Evolutionary conservation across 2,113 vertebrate species (phyloP).

Genomic region (Talpa occidentalis): DNA sequence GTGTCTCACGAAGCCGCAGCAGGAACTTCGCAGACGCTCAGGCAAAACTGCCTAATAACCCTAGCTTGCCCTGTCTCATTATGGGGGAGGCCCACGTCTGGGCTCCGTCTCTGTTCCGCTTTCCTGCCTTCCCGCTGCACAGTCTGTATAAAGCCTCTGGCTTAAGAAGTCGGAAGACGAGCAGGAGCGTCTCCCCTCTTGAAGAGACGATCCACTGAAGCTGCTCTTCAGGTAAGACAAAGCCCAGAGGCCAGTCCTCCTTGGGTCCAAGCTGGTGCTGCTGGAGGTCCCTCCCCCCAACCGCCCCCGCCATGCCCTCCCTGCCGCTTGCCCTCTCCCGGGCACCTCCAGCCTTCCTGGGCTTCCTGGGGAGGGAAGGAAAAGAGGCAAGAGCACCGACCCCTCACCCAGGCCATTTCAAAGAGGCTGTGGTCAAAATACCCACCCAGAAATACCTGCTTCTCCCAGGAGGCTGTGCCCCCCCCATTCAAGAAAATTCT

Average conservation of each 20-base stretch:
- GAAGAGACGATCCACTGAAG: not conserved
- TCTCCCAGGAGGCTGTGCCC: not conserved
- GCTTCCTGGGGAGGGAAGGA: not conserved
- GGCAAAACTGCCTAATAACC: too few relatives aligned
- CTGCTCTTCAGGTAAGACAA: not conserved
- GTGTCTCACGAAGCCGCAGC: too few relatives aligned
- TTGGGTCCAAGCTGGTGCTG: rapidly evolving
- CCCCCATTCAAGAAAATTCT: not conserved
- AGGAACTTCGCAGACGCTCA: too few relatives aligned
- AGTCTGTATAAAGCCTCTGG: not conserved
- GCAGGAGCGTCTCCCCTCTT: not conserved
- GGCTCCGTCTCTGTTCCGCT: not conserved
- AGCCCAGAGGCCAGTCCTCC: not conserved
- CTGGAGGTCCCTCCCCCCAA: not conserved
- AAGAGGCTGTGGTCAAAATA: not conserved
- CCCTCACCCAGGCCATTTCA: not conserved
- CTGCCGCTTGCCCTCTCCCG: rapidly evolving
- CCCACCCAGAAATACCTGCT: not conserved
- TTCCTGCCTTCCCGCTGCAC: not conserved
- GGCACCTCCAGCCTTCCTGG: not conserved
- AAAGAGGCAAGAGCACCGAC: not conserved
- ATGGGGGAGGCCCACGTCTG: not conserved
- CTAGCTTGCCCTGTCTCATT: too few relatives aligned
- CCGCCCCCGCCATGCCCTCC: too few relatives aligned
- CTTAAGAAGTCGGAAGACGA: not conserved